phyloP scores from a whole-genome alignment of 2,113 vertebrate genomes.

The Cynocephalus volans region DNA sequence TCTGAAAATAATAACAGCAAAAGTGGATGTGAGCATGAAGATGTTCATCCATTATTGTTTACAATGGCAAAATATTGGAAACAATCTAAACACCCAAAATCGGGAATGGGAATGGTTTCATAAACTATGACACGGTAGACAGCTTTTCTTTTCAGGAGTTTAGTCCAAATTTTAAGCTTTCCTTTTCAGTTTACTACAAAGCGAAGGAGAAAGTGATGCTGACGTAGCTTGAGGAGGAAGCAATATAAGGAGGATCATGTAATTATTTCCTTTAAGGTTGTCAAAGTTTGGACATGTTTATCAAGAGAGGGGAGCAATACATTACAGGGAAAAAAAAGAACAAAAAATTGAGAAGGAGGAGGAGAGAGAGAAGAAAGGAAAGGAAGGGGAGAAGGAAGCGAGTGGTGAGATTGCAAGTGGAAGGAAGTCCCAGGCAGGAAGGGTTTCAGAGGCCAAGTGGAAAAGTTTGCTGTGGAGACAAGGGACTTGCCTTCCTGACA shows the following conservation, averaged over 20 bases:
- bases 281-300: neutral
- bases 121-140: neutral
- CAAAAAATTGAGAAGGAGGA: neutral
- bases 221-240: neutral
- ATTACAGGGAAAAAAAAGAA: neutral
- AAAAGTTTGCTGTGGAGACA: neutral
- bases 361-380: neutral
- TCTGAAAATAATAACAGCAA: neutral
- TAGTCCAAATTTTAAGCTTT: neutral
- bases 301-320: neutral
- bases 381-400: fast-evolving
- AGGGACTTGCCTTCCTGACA: neutral
- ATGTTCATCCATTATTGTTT: neutral
- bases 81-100: neutral
- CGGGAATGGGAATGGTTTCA: neutral
- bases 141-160: neutral
- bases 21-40: neutral
- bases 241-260: neutral
- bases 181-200: neutral
- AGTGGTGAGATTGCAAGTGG: fast-evolving
- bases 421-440: no score
- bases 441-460: neutral
- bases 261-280: neutral
- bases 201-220: neutral
- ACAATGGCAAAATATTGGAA: neutral